Conservation (phyloP, 2,113 vertebrate genomes). For the Erinaceus europaeus region DNA sequence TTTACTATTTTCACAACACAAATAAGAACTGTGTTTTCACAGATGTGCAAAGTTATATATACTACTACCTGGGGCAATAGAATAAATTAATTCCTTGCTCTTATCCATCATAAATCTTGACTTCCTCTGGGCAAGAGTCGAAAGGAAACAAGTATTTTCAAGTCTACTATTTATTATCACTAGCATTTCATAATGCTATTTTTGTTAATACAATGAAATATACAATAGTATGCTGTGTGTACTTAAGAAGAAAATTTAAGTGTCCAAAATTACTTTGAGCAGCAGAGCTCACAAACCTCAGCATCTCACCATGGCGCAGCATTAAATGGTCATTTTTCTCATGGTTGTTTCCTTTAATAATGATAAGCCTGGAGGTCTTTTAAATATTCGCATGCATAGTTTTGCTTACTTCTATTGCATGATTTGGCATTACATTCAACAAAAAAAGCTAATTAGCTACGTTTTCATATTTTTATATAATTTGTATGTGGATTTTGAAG, state of each 20-base stretch:
- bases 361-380: background rate
- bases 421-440: conserved; percentile 34
- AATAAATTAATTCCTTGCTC: conserved; percentile 44
- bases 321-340: background rate
- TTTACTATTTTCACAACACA: conserved; percentile 15
- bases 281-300: conserved; percentile 6
- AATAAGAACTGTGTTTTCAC: conserved; percentile 8
- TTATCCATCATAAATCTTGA: conserved; percentile 26
- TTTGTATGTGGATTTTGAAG: conserved; percentile 16
- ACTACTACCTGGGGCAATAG: background rate
- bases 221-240: conserved; percentile 8
- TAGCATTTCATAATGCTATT: conserved; percentile 37
- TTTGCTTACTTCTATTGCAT: conserved; percentile 12
- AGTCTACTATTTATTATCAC: conserved; percentile 45
- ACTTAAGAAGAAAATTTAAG: conserved; percentile 7
- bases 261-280: conserved; percentile 5
- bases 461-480: conserved; percentile 15
- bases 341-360: conserved; percentile 17
- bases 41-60: conserved; percentile 10
- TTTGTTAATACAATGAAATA: conserved; percentile 54
- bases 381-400: background rate
- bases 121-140: conserved; percentile 18
- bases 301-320: background rate
- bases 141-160: conserved; percentile 26
- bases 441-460: conserved; percentile 24